A percentile compares a stretch with the other conserved stretches of the same genome.
These are phyloP conservation scores for Meleagris gallopavo DNA, from an alignment of 2,113 vertebrate genomes.

Conservation along the genomic window DNA sequence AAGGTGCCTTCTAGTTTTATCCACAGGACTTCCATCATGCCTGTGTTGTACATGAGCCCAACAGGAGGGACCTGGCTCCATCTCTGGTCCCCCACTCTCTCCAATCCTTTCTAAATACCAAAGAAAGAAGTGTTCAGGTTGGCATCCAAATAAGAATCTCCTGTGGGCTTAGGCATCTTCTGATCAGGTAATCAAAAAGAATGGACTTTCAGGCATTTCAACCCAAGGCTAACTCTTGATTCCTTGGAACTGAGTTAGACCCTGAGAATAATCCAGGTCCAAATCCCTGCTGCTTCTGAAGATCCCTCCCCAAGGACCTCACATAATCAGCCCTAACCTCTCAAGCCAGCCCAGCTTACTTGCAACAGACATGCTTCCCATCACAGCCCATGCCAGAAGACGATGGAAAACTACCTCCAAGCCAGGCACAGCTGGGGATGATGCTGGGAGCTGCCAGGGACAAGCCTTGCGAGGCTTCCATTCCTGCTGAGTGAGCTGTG, in stretches of 20 bases:
- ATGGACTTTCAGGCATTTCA: neutral
- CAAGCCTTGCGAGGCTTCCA: neutral
- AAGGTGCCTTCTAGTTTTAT: neutral
- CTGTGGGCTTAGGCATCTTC: neutral
- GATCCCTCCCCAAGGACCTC: neutral
- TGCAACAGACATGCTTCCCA: neutral
- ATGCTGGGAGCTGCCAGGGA: neutral
- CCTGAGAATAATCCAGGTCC: neutral
- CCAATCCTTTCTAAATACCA: neutral
- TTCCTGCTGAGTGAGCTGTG: neutral
- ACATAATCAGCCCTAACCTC: neutral
- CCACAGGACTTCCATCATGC: neutral
- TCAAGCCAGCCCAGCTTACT: neutral
- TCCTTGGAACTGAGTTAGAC: neutral
- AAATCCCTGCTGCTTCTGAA: neutral
- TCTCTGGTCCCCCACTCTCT: fast-evolving
- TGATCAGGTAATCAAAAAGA: neutral
- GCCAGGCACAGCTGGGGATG: neutral
- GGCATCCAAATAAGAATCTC: neutral
- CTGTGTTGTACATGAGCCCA: neutral
- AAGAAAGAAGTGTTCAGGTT: neutral
- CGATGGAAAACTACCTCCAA: neutral
- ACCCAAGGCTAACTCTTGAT: fast-evolving
- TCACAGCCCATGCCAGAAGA: neutral
- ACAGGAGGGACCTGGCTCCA: fast-evolving